Evolutionary conservation across 2,797 vertebrate genomes (phyloP).

Genomic region (Phrynocephalus forsythii): DNA sequence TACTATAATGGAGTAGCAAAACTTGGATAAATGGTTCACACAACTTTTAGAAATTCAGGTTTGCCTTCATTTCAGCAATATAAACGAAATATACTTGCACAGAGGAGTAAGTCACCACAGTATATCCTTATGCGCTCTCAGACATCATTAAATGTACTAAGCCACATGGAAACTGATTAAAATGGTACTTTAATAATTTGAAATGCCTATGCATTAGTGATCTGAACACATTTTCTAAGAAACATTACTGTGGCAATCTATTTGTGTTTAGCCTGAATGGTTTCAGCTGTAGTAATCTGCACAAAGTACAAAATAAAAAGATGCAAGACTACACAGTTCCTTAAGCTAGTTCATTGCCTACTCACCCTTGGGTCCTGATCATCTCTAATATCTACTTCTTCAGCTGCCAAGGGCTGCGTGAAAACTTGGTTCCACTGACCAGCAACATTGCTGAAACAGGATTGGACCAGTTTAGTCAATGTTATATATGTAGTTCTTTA

Average conservation of each 20-base stretch:
- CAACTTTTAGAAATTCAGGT: neutral
- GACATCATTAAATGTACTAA: no score
- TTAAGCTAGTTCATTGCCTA: neutral
- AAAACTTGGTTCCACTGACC: slow-evolving; percentile 97
- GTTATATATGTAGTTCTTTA: neutral
- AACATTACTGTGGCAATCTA: neutral
- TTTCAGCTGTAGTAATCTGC: neutral
- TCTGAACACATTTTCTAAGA: neutral
- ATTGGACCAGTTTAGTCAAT: neutral
- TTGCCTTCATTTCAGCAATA: neutral
- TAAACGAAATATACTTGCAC: neutral
- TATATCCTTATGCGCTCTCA: no score
- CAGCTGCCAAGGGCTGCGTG: slow-evolving; percentile 89
- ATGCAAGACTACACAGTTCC: neutral
- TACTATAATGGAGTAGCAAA: neutral
- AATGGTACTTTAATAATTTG: neutral
- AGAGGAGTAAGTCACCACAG: no score
- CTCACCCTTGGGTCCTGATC: slow-evolving; percentile 94
- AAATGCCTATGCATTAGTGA: neutral
- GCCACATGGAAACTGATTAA: no score
- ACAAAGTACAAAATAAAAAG: neutral
- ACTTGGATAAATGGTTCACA: neutral
- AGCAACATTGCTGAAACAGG: slow-evolving; percentile 82
- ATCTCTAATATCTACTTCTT: slow-evolving; percentile 86
- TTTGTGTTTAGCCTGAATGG: neutral